Evolutionary conservation across 2,797 vertebrate genomes (phyloP), one percentile per base, ranked within the genome.

Genomic region (Amblyopsis hoosieri): DNA sequence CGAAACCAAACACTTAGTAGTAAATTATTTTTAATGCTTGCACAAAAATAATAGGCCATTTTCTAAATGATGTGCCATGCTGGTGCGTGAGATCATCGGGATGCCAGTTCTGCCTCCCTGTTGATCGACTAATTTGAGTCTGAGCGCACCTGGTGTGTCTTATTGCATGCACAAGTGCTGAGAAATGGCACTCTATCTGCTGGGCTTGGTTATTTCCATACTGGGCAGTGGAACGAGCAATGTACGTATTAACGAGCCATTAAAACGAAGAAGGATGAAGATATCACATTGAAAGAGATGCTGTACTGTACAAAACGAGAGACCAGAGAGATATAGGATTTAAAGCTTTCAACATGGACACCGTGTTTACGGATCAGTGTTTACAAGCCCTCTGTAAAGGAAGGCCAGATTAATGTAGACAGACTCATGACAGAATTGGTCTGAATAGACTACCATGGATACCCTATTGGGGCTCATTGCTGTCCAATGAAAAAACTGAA

Each of bases 41-140:
- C 86, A 76, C 84, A 90, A 92, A 90, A 91, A 92, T 92, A 93
- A 93, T 91, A 90, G 91, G 86, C 91, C 90, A 92, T 94, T 93
- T 92, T 83, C 89, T 90, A 92, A 92, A 92, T 76, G 90, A 91
- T 81, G 86, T 91, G 87, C 72, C 90, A 87, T 78, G 91, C 90
- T 86, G 91, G 83, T 78, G 80, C 84, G 80, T 69, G 78, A 83
- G 86, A 91, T 92, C 86, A 90, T 91, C 89, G 88, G 85, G 88
- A 90, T 86, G 88, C 85, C 82, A 81, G 76, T 82, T 87, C 78
- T 71, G 90, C 91, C 85, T 94, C 91, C 91, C 92, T 92, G 93
- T 92, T 91, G 92, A 93, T 93, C 81, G 71, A 88, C 86, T 93
- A 91, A 93, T 94, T 93, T 91, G 87, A 88, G 83, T 89, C 86